A percentile compares a stretch with the other conserved stretches of the same genome.
Conservation (phyloP, 2,113 vertebrate genomes). For the Callaeas wilsoni region DNA sequence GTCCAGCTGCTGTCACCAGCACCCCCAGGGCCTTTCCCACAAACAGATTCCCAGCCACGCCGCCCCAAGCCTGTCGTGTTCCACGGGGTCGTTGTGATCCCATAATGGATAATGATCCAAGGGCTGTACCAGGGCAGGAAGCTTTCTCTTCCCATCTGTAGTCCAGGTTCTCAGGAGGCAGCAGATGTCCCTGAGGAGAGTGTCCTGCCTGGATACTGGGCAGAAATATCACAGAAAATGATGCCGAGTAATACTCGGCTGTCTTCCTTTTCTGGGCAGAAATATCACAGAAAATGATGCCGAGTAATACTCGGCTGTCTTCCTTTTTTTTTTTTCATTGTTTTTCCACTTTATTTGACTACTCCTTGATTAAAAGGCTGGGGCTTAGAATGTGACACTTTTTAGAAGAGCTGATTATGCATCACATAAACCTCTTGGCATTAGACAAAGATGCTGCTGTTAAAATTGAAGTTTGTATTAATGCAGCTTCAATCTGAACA, state of each 20-base stretch:
- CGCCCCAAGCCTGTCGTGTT: not conserved
- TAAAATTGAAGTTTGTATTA: conserved; percentile 50
- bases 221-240: not conserved
- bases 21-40: not conserved
- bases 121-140: not conserved
- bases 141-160: not conserved
- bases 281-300: not conserved
- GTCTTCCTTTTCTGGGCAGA: not conserved
- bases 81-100: not conserved
- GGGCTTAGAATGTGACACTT: not conserved
- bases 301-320: accelerated
- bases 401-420: conserved; percentile 30
- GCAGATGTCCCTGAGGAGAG: not conserved
- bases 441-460: conserved; percentile 29
- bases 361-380: conserved; percentile 23
- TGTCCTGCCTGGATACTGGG: not conserved
- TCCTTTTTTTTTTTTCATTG: not conserved
- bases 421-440: conserved; percentile 46
- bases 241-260: not conserved
- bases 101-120: not conserved
- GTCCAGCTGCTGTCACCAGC: not conserved
- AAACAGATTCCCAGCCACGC: not conserved
- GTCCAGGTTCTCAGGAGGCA: not conserved
- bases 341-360: conserved; percentile 23
- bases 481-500: conserved; percentile 12